Evolutionary conservation across 2,113 vertebrate genomes (phyloP), one percentile per base, ranked within the genome.

Genomic region (Pelobates fuscus): DNA sequence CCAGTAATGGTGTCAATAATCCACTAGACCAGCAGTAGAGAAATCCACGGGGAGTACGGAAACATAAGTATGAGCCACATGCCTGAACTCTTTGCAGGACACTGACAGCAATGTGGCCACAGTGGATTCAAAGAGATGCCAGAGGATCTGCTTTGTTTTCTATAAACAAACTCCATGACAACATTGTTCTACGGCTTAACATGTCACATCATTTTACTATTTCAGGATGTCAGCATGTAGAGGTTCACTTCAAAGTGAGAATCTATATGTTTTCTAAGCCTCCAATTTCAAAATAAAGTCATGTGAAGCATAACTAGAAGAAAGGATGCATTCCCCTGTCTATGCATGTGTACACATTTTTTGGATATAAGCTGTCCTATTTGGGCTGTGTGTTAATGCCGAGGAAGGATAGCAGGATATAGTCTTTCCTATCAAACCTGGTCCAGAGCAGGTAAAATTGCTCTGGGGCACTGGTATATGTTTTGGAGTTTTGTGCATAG

Each of bases 151-250:
- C 29, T 49, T 44, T 72, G 30, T 63, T 72, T n/a, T 63, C 30
- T 64, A 41, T 62, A 71, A 61, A 72, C 70, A 63, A 18, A 64
- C 58, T 72, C 59, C 44, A 72, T 72, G 59, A 59, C 32, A 63
- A 63, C 58, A 18, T 32, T 24, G 21, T 54, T 60, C 15, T 6
- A 41, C 21, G 44, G 70, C 59, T 61, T 71, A 52, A 25, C 3
- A 15, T 71, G 25, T 71, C 25, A 63, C 70, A n/a, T 52, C 44
- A 72, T 63, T 12, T 17, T 63, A 54, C 63, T 63, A 52, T 72
- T 63, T 63, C n/a, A 72, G 59, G 46, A 32, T n/a, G 11, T 37
- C 44, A 25, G 21, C 46, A 18, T 23, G 46, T 17, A 62, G 37
- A 18, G 43, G 20, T 32, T 72, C 43, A 62, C 62, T 71, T 71